Conservation (phyloP, 1,140 invertebrate genomes). For the Drosophila busckii region DNA sequence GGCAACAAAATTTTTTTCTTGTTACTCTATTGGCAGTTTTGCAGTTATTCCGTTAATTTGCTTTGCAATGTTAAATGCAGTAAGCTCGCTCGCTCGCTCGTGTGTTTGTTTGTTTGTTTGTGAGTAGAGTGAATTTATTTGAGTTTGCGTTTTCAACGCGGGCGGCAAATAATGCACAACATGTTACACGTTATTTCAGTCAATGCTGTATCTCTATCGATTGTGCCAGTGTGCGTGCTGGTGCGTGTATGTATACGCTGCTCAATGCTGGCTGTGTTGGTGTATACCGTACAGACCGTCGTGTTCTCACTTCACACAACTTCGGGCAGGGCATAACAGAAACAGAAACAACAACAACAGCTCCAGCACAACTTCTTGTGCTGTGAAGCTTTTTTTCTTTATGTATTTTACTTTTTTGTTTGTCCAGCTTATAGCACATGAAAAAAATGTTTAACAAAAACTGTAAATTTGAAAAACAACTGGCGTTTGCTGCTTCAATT, state of each 20-base stretch:
- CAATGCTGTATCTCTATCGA: slow-evolving; percentile 23
- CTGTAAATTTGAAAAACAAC: too few species aligned
- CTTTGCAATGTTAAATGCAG: slow-evolving; percentile 16
- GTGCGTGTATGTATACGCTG: slow-evolving; percentile 32
- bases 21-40: slow-evolving; percentile 9
- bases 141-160: too few species aligned
- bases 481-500: too few species aligned
- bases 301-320: slow-evolving; percentile 37
- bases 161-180: slow-evolving; percentile 31
- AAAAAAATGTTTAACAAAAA: too few species aligned
- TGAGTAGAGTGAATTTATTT: too few species aligned
- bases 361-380: slow-evolving; percentile 26
- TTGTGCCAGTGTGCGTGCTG: slow-evolving; percentile 6
- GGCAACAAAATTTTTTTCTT: slow-evolving; percentile 22
- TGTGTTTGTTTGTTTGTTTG: too few species aligned
- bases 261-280: slow-evolving; percentile 38
- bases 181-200: slow-evolving; percentile 39
- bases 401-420: too few species aligned
- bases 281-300: slow-evolving; percentile 24
- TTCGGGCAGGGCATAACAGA: too few species aligned
- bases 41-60: slow-evolving; percentile 3
- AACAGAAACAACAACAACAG: too few species aligned
- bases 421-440: too few species aligned
- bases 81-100: too few species aligned
- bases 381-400: slow-evolving; percentile 7